Evolutionary conservation across 2,797 vertebrate species (phyloP), one percentile per base, ranked within the genome.

Genomic region (Lagodon rhomboides): DNA sequence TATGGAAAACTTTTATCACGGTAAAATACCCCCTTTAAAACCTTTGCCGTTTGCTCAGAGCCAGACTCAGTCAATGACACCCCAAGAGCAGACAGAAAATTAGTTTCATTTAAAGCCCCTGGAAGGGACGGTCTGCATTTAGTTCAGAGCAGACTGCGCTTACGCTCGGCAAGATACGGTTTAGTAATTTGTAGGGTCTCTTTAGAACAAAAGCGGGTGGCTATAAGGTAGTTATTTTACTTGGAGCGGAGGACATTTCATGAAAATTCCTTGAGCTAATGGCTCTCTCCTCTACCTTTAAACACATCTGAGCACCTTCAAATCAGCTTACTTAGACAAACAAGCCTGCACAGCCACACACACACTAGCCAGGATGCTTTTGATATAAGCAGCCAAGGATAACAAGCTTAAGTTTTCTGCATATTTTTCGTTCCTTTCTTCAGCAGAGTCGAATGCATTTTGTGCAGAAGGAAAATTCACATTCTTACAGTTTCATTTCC

Each of bases 21-120:
- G 68, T 58, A 83, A 76, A 75, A 27, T 55, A 69, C 62, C 18
- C 44, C 3, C 38, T 58, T 30, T 46, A 84, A 73, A 30, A 18
- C 15, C 65, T 34, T 75, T 82, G 25, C 56, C 75, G 46, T 86
- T 78, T 78, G 43, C 62, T 66, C 65, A 64, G 22, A 82, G 73
- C 50, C 53, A 43, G 12, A 72, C 44, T 61, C 51, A 46, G 70
- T 82, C 85, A 86, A 83, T 88, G 87, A 83, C 80, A 87, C 46
- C 27, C n/a, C 74, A 86, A 85, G 77, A 82, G 75, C 64, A 86
- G 75, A 83, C 56, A 68, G 25, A 80, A 79, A 84, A 83, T 81
- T 25, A 1, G 65, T 66, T 81, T 79, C 13, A 67, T 85, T 82
- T 53, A 72, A 78, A 75, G 67, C 67, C 77, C 15, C 54, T 63